Evolutionary conservation across 2,797 vertebrate species (phyloP).

Genomic region (Tachyglossus aculeatus): DNA sequence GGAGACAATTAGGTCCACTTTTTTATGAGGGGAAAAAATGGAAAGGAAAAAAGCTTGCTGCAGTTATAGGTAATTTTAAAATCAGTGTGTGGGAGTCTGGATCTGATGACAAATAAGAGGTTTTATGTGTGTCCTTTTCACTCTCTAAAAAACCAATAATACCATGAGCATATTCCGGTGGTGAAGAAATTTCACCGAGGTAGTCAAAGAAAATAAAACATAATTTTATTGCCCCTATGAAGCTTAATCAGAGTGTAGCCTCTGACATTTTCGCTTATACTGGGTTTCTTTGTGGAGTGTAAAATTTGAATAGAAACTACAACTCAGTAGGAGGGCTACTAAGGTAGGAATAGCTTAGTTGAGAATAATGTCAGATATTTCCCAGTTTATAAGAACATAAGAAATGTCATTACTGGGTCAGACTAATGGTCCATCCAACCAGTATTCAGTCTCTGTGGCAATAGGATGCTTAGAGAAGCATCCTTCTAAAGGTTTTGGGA

Average conservation of each 20-base stretch:
- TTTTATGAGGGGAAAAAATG: conserved; percentile 6
- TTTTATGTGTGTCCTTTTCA: not conserved
- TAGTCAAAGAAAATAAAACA: conserved; percentile 3
- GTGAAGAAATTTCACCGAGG: not conserved
- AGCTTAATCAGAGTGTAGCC: not conserved
- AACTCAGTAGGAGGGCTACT: not conserved
- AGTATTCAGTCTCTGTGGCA: too few species aligned
- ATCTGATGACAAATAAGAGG: not conserved
- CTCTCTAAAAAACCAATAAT: not conserved
- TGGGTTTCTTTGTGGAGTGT: not conserved
- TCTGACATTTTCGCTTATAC: not conserved
- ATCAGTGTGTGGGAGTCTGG: not conserved
- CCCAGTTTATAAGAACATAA: too few species aligned
- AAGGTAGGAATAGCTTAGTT: not conserved
- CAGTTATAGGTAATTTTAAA: conserved; percentile 4
- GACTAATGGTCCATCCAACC: too few species aligned
- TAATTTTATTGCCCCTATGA: not conserved
- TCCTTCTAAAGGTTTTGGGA: too few species aligned
- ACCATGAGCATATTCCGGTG: not conserved
- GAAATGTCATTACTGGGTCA: too few species aligned
- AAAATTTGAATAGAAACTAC: not conserved
- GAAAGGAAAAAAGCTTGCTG: conserved; percentile 16
- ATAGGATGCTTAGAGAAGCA: too few species aligned
- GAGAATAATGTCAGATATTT: too few species aligned
- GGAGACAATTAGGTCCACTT: conserved; percentile 34